phyloP scores from a whole-genome alignment of 2,113 vertebrate species.

The Myotis yumanensis region DNA sequence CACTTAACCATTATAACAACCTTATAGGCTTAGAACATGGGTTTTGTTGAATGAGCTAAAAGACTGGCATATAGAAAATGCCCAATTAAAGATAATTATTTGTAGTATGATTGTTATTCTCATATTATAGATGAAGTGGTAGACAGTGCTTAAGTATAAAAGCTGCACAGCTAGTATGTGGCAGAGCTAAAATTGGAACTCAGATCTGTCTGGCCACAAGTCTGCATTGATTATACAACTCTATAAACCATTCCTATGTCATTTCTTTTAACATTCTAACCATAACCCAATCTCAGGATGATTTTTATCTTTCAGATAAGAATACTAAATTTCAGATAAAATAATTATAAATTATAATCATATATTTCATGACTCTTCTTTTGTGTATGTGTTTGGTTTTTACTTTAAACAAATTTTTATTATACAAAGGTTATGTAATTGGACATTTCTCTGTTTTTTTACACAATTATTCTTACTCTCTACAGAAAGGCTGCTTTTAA shows the following conservation, averaged over 20 bases:
- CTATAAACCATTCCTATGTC: background rate
- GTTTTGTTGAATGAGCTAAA: constrained; percentile 41
- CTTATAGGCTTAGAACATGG: background rate
- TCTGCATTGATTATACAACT: constrained; percentile 11
- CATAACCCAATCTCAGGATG: background rate
- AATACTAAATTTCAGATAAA: constrained; percentile 20
- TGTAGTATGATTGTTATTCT: background rate
- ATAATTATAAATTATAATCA: background rate
- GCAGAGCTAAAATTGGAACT: background rate
- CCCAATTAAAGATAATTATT: background rate
- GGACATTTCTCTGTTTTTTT: background rate
- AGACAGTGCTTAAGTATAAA: background rate
- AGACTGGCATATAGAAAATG: background rate
- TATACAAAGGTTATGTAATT: background rate
- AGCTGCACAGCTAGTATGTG: background rate
- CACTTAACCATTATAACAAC: background rate
- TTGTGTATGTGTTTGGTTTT: background rate
- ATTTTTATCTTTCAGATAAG: constrained; percentile 26
- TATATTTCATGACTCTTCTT: background rate
- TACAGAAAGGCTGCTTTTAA: background rate
- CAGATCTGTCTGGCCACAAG: background rate
- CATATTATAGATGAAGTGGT: background rate
- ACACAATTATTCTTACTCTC: background rate
- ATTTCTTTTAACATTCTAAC: background rate
- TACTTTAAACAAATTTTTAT: background rate